Percentiles rank a stretch among this genome's conserved stretches.
Conservation (phyloP, 2,888 invertebrate species). For the Cantharis flavilabris region DNA sequence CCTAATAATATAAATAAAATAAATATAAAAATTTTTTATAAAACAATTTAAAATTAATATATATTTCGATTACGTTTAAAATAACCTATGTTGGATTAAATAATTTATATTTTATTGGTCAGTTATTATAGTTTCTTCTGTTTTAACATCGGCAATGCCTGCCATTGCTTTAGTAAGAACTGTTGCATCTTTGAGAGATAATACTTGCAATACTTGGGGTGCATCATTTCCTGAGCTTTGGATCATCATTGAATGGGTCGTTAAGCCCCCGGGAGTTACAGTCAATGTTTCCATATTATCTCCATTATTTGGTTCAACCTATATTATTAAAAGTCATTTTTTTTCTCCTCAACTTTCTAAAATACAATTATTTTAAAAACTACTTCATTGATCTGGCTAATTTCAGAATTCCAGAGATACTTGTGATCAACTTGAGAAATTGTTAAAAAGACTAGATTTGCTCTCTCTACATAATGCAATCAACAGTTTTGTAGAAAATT, state of each 20-base stretch:
- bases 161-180: conserved; percentile 82
- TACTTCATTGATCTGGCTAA: not conserved
- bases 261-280: conserved; percentile 68
- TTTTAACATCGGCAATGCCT: conserved; percentile 70
- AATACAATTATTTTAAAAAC: not conserved
- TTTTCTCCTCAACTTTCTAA: conserved; percentile 5
- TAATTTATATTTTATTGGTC: conserved; percentile 47
- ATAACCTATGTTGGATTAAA: not conserved
- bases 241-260: conserved; percentile 82
- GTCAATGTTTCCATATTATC: conserved; percentile 74
- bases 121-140: conserved; percentile 67
- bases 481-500: no score
- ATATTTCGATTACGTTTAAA: not conserved
- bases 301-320: conserved; percentile 78
- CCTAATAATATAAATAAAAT: not conserved
- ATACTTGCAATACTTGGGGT: conserved; percentile 81
- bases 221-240: conserved; percentile 71
- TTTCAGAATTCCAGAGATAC: not conserved
- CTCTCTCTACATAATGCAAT: no score
- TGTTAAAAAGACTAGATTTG: no score
- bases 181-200: conserved; percentile 84
- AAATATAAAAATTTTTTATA: not conserved
- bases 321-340: conserved; percentile 34
- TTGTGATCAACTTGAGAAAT: not conserved
- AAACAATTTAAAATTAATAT: not conserved